Evolutionary conservation across 2,797 vertebrate species (phyloP).

Genomic region (Hoplostethus mediterraneus): DNA sequence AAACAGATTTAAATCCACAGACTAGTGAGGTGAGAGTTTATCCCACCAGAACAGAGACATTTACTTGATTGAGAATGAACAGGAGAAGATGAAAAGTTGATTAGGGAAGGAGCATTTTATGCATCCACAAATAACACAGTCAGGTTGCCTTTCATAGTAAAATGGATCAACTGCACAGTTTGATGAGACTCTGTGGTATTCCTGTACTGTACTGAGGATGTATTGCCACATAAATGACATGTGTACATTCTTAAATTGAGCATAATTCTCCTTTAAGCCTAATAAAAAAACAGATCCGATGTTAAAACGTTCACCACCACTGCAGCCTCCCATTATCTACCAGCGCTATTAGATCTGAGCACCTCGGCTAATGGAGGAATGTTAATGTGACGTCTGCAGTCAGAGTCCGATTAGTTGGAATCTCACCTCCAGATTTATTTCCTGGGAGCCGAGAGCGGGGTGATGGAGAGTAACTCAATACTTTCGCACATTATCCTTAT

Average conservation of each 20-base stretch:
- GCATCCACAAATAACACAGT: no score
- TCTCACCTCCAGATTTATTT: constrained; percentile 62
- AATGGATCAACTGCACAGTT: neutral
- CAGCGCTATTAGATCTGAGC: constrained; percentile 12
- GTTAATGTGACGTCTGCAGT: constrained; percentile 13
- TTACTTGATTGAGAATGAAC: neutral
- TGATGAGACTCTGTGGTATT: neutral
- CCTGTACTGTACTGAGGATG: no score
- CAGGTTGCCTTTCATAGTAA: neutral
- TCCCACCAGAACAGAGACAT: constrained; percentile 35
- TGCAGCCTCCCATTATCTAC: constrained; percentile 7
- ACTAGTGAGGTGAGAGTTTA: constrained; percentile 35
- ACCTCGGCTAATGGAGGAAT: constrained; percentile 31
- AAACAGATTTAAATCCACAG: constrained; percentile 22
- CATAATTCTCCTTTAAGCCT: neutral
- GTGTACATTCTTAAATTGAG: neutral
- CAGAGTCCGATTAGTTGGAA: constrained; percentile 40
- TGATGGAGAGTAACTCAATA: constrained; percentile 65
- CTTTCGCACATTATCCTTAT: constrained; percentile 71
- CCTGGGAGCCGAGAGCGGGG: constrained; percentile 40
- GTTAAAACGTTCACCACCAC: constrained; percentile 5
- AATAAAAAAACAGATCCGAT: neutral
- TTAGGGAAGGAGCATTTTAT: neutral
- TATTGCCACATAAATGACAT: no score
- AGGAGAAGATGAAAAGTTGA: neutral